Percentiles rank a stretch among this genome's conserved stretches.
Conservation (phyloP, 2,797 vertebrate genomes). For the Threskiornis aethiopicus region DNA sequence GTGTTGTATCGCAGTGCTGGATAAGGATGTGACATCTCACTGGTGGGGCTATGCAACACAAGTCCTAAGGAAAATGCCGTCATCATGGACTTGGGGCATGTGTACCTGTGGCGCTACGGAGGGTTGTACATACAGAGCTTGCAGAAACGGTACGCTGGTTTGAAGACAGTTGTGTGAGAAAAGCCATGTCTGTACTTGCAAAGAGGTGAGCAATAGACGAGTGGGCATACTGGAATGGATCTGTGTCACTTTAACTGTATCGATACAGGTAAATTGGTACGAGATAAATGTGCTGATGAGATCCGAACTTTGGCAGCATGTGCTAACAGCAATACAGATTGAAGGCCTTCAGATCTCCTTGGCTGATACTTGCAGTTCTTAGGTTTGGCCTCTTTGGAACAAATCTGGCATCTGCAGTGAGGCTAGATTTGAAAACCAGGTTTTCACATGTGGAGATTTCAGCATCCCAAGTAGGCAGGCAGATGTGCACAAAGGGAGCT, state of each 20-base stretch:
- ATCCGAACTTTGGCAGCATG: background rate
- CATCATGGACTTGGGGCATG: accelerated
- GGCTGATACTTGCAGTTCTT: background rate
- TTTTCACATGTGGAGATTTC: background rate
- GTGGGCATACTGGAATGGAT: background rate
- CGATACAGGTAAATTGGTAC: background rate
- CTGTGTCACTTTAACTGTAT: background rate
- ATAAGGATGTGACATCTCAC: background rate
- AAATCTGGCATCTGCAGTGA: background rate
- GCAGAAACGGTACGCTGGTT: background rate
- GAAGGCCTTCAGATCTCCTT: background rate
- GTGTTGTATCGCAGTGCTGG: background rate
- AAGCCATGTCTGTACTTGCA: background rate
- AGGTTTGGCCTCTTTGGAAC: background rate
- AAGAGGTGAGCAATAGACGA: background rate
- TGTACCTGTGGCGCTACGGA: background rate
- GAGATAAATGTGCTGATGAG: background rate
- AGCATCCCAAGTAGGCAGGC: background rate
- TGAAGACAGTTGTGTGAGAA: background rate
- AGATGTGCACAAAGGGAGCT: background rate
- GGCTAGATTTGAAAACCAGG: background rate
- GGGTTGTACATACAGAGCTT: background rate
- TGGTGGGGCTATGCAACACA: background rate
- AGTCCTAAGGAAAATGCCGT: background rate
- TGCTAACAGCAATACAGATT: background rate